Evolutionary conservation across 2,113 vertebrate genomes (phyloP).

Genomic region (Saccopteryx leptura): DNA sequence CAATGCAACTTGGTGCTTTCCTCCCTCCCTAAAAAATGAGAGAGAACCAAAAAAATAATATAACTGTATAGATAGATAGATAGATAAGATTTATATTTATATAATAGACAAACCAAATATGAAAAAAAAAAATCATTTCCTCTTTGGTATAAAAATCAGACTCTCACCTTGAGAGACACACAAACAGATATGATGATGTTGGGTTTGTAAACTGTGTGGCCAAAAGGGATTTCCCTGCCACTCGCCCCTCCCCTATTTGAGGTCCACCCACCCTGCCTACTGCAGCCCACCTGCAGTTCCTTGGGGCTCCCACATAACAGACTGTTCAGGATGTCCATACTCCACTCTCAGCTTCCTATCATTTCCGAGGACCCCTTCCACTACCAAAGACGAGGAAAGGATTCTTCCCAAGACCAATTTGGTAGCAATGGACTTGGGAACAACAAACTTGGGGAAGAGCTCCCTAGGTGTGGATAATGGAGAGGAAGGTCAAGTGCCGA

Average conservation of each 20-base stretch:
- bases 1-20: conserved; percentile 70
- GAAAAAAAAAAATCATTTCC: conserved; percentile 84
- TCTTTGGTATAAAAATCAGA: conserved; percentile 88
- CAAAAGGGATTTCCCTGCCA: conserved; percentile 61
- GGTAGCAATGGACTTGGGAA: background rate
- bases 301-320: accelerated
- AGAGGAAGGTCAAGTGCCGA: background rate
- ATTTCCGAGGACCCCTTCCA: background rate
- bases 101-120: conserved; percentile 85
- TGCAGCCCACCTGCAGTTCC: background rate
- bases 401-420: background rate
- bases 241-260: background rate
- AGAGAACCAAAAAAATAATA: conserved; percentile 84
- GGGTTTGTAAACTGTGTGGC: conserved; percentile 82
- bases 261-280: background rate
- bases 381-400: background rate
- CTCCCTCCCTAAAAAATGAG: conserved; percentile 76
- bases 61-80: conserved; percentile 74
- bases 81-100: conserved; percentile 76
- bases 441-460: background rate
- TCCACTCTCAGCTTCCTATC: background rate
- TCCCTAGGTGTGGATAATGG: background rate
- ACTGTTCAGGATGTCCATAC: no score
- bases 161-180: conserved; percentile 83
- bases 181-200: conserved; percentile 76